Evolutionary conservation across 2,888 invertebrate species (phyloP), one percentile per base, ranked within the genome.

Genomic region (Cyaniris semiargus): DNA sequence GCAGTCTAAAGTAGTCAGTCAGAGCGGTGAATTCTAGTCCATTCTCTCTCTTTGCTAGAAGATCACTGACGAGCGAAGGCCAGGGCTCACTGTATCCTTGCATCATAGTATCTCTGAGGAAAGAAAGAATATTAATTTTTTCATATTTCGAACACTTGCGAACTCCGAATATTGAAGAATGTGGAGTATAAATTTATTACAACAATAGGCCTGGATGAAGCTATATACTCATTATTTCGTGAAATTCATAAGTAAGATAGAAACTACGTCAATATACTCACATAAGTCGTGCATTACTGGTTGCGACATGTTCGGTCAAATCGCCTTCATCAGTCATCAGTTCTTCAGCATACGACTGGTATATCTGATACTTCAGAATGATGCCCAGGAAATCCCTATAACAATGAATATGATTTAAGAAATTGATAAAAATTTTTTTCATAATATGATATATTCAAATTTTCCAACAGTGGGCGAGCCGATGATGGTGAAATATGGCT

Each of bases 341-440:
- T 80, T 95, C 94, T 81, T 93, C 91, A 21, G 93, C 93, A 83
- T 90, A 92, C 6, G 93, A 91, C 80, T 94, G 93, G 77, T 95
- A 90, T 23, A 95, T 88, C 88, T 95, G 95, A 82, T 95, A 95
- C 82, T 95, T 95, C 27, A 95, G 82, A 78, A 95, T 90, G 1
- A 91, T 83, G 0, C 95, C 95, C 87, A 95, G 88, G 81, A 95
- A 95, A 89, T 95, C 94, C 58, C 95, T 95, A 86, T 31, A 93
- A 93, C 76, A 80, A 70, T 80, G 80, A 78, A 79, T 53, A 77
- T 60, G 27, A 48, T 48, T 53, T 18, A 53, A 53, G 58, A 0
- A 56, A 38, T n/a, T 76, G 34, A 70, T 38, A 34, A 77, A 60
- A 70, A n/a, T n/a, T n/a, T n/a, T n/a, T n/a, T n/a, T n/a, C n/a